Conservation (phyloP, 2,797 vertebrate genomes). For the Coreius guichenoti region DNA sequence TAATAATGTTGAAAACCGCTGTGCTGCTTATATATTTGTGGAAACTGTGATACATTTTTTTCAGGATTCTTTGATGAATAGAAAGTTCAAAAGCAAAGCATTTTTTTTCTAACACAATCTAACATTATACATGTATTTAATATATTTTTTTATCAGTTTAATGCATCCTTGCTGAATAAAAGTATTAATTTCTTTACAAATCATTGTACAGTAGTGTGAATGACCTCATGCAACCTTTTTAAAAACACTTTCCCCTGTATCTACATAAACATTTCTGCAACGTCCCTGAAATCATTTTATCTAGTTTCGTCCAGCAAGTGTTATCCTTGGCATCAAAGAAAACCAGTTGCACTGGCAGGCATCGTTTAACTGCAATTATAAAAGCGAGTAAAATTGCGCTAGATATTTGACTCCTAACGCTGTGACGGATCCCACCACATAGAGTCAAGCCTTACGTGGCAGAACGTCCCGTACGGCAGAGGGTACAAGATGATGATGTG, state of each 20-base stretch:
- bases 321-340: background rate
- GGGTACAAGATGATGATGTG: background rate
- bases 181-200: background rate
- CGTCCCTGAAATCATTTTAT: background rate
- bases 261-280: background rate
- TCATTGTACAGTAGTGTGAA: background rate
- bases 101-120: too few species aligned
- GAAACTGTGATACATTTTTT: too few species aligned
- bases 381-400: background rate
- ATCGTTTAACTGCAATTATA: background rate
- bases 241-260: background rate
- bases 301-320: background rate
- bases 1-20: background rate
- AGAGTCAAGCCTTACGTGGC: background rate
- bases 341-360: background rate
- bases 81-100: background rate
- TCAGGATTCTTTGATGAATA: background rate
- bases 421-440: background rate
- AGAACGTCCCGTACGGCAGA: background rate
- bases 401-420: background rate
- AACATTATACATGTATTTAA: too few species aligned
- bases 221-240: background rate
- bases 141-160: background rate
- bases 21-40: background rate
- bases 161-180: background rate